A percentile compares a stretch with the other conserved stretches of the same genome.
Evolutionary conservation across 2,888 invertebrate species (phyloP).

Genomic region (Teleiodes luculella): DNA sequence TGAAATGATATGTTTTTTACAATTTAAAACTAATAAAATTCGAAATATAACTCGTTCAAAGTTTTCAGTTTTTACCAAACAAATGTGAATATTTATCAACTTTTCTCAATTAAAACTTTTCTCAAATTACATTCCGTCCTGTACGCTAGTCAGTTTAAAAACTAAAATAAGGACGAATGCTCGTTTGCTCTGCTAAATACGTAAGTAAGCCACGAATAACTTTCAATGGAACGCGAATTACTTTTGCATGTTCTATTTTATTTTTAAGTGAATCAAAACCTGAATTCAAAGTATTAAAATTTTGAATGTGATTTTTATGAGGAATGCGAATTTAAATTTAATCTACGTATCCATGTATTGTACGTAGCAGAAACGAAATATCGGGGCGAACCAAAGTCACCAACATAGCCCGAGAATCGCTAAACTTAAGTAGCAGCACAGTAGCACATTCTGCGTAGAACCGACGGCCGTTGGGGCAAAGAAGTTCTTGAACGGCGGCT

Average conservation of each 20-base stretch:
- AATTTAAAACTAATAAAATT: background rate
- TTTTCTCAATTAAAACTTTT: background rate
- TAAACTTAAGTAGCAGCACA: too few relatives aligned
- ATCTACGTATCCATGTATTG: too few relatives aligned
- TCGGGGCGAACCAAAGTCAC: too few relatives aligned
- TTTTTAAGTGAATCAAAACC: background rate
- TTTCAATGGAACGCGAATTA: background rate
- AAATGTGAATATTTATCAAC: background rate
- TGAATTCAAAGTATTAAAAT: background rate
- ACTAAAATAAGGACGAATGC: constrained; percentile 10
- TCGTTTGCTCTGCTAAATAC: constrained; percentile 12
- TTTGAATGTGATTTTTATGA: background rate
- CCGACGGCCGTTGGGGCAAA: too few relatives aligned
- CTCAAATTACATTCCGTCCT: background rate
- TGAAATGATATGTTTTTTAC: too few relatives aligned
- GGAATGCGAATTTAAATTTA: too few relatives aligned
- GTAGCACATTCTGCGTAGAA: too few relatives aligned
- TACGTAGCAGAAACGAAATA: too few relatives aligned
- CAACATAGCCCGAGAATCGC: too few relatives aligned
- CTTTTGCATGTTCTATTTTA: background rate
- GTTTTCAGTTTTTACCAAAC: too few relatives aligned
- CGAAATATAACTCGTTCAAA: too few relatives aligned
- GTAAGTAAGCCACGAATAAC: constrained; percentile 13
- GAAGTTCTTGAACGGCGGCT: too few relatives aligned
- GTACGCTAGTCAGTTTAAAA: background rate